These are phyloP conservation scores for Oryzias javanicus DNA, from an alignment of 2,113 vertebrate genomes.

Conservation along the genomic window DNA sequence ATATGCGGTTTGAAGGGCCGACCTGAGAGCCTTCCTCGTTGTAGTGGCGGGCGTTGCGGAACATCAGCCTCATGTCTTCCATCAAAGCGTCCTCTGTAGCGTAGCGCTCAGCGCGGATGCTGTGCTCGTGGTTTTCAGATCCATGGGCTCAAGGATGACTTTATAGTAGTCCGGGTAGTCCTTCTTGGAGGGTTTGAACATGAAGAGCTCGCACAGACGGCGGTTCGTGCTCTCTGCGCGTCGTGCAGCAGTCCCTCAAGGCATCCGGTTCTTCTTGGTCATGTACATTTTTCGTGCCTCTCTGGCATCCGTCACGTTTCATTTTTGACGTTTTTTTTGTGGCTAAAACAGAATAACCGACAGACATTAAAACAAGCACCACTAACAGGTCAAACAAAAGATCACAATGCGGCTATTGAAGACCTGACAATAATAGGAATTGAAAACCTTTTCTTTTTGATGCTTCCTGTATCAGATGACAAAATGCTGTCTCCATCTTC, in stretches of 20 bases:
- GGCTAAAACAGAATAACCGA: slow-evolving; percentile 54
- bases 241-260: too few relatives aligned
- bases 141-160: slow-evolving; percentile 96
- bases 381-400: too few relatives aligned
- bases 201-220: slow-evolving; percentile 94
- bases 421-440: background rate
- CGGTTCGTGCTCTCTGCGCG: too few relatives aligned
- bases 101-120: slow-evolving; percentile 91
- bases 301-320: slow-evolving; percentile 88
- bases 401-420: too few relatives aligned
- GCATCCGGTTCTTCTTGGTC: too few relatives aligned
- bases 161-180: slow-evolving; percentile 99
- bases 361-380: background rate
- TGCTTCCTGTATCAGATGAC: slow-evolving; percentile 90
- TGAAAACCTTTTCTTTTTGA: slow-evolving; percentile 90
- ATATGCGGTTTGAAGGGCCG: background rate
- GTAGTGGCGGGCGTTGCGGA: slow-evolving; percentile 96
- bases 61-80: slow-evolving; percentile 96
- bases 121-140: slow-evolving; percentile 94
- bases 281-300: too few relatives aligned
- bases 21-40: slow-evolving; percentile 99
- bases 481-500: slow-evolving; percentile 95
- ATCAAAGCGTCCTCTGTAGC: slow-evolving; percentile 87
- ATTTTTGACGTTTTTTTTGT: slow-evolving; percentile 97
- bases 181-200: slow-evolving; percentile 98